Base-by-base conservation (phyloP, 2,113 vertebrate genomes). In the Urocynchramus pylzowi region DNA sequence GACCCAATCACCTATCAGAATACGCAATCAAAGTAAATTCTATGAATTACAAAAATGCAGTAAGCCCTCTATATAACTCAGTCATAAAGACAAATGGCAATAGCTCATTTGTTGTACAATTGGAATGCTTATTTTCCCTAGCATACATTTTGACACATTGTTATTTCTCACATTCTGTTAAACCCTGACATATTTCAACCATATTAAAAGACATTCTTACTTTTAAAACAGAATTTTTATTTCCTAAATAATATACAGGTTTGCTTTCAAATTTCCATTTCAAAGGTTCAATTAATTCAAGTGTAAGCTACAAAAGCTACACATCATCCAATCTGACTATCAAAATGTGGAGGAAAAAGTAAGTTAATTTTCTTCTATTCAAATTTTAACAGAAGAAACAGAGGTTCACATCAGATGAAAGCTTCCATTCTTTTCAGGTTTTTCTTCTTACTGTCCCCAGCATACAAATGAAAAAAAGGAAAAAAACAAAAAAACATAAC, bases 211-310 rank as follows among this genome's bases (percentile, higher is more conserved):
- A 85, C 50, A 73, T n/a, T 71, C 22, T 82, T 65, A 42, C 59
- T 86, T 87, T 76, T 76, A 79, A 85, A 93, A 26, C 11, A 64
- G 49, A 89, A 47, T 87, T 45, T 60, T 2, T 52, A 63, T 85
- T 93, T 91, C 54, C 42, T 90, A 94, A 90, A 87, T 74, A 83
- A 85, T 52, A 69, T 53, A 91, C 33, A 80, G 67, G 17, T 82
- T 96, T 90, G 28, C 59, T 96, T 93, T 89, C 54, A 83, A 74
- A 87, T 97, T 94, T 94, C 63, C 86, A 90, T 94, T 95, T 93
- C 80, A 96, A 95, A 93, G 63, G 9, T 89, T 65, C 60, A 70
- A 5, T 89, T 92, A 94, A 73, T 96, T 96, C 88, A 87, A 79
- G 30, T 73, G 23, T 54, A 93, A 94, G 42, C 35, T 84, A 49